Percentiles rank a stretch among this genome's conserved stretches.
These are phyloP conservation scores for Spinibarbus caldwelli DNA, from an alignment of 2,797 vertebrate genomes.

Conservation along the genomic window DNA sequence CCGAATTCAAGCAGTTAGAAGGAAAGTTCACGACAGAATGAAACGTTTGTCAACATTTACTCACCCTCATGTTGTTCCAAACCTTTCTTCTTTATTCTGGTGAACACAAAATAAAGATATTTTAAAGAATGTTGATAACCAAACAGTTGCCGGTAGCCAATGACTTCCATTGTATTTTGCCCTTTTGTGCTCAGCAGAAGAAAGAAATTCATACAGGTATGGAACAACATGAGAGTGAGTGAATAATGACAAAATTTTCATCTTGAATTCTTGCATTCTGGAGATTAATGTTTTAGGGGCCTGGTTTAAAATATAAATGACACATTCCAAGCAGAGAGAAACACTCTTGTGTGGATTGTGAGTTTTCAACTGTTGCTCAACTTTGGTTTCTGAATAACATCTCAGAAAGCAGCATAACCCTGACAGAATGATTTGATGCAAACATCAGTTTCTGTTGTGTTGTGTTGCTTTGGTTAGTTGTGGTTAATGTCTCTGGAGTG, in stretches of 20 bases:
- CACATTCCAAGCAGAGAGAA: constrained; percentile 63
- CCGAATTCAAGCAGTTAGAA: not conserved
- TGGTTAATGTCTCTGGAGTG: not conserved
- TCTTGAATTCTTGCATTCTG: not conserved
- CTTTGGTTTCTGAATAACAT: constrained; percentile 57
- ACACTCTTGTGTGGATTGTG: no score
- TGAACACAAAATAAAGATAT: not conserved
- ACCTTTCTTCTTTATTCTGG: not conserved
- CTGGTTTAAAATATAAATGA: constrained; percentile 73
- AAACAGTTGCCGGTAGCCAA: no score
- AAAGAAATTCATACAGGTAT: not conserved
- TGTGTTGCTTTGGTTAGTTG: constrained; percentile 14
- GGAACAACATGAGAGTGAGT: not conserved
- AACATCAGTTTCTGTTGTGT: not conserved
- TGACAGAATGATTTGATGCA: not conserved
- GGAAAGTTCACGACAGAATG: not conserved
- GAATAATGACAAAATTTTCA: not conserved
- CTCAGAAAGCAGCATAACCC: not conserved
- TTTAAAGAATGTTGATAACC: not conserved
- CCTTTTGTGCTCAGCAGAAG: not conserved
- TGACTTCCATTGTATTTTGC: no score
- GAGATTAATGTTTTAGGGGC: constrained; percentile 52
- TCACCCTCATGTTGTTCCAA: not conserved
- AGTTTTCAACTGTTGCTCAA: constrained; percentile 66
- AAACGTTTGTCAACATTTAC: not conserved